Conservation (phyloP, 2,888 invertebrate species). For the Griposia aprilina region DNA sequence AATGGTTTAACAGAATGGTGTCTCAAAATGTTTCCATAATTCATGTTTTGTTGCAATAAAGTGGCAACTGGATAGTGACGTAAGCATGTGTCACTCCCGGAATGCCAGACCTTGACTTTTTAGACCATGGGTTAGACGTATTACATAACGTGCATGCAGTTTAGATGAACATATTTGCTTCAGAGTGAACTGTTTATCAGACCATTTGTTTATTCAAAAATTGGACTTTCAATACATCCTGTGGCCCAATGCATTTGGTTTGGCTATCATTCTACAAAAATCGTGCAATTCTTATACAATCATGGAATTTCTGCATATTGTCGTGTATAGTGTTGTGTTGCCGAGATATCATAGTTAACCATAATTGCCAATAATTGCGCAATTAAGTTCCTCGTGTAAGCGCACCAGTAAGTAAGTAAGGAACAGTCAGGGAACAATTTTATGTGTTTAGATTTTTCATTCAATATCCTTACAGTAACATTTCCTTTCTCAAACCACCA, state of each 20-base stretch:
- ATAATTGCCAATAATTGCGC: background rate
- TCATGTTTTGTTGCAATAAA: too few species aligned
- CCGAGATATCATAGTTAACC: background rate
- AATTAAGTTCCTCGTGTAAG: background rate
- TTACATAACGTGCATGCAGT: background rate
- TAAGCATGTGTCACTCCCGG: too few species aligned
- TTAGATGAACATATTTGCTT: background rate
- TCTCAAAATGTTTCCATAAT: too few species aligned
- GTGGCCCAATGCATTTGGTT: background rate
- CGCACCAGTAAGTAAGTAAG: too few species aligned
- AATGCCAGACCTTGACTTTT: too few species aligned
- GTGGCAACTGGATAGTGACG: too few species aligned
- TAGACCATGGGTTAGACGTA: background rate
- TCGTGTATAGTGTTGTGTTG: too few species aligned
- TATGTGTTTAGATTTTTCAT: background rate
- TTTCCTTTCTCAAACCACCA: conserved; percentile 69
- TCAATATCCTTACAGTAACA: background rate
- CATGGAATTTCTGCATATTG: background rate
- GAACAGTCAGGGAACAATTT: background rate
- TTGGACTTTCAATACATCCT: too few species aligned
- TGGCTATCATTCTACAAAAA: background rate
- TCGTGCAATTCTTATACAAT: background rate
- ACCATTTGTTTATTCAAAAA: background rate
- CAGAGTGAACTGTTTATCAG: background rate
- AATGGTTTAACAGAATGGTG: too few species aligned